A percentile compares a stretch with the other conserved stretches of the same genome.
phyloP scores from a whole-genome alignment of 2,888 invertebrate genomes.

The Sphaerophoria taeniata region DNA sequence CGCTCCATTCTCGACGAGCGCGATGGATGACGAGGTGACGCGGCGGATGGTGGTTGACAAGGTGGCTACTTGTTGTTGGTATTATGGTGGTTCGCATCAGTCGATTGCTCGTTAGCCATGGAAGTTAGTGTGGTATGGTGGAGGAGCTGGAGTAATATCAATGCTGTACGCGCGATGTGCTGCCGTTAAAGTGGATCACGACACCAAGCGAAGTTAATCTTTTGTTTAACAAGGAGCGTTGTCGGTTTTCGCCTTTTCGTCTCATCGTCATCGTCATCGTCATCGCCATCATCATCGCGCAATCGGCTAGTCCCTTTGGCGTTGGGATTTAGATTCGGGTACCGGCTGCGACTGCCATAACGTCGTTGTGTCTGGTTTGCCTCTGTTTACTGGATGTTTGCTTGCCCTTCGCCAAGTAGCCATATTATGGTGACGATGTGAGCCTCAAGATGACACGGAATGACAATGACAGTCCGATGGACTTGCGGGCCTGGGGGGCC shows the following conservation, averaged over 20 bases:
- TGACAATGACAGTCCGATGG: conserved; percentile 69
- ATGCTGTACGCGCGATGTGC: conserved; percentile 68
- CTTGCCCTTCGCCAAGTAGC: conserved; percentile 57
- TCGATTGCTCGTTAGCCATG: conserved; percentile 70
- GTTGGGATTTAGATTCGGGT: conserved; percentile 26
- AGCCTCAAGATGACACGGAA: conserved; percentile 71
- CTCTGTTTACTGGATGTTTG: conserved; percentile 5
- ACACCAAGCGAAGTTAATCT: conserved; percentile 73
- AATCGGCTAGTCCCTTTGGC: conserved; percentile 68
- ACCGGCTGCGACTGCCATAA: conserved; percentile 34
- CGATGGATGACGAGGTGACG: conserved; percentile 67
- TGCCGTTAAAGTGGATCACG: conserved; percentile 75
- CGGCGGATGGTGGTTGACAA: conserved; percentile 69
- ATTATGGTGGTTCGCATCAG: conserved; percentile 26
- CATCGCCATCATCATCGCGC: neutral
- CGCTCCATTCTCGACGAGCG: conserved; percentile 73
- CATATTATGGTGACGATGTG: conserved; percentile 68
- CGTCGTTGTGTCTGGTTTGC: conserved; percentile 65
- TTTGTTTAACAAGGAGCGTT: conserved; percentile 69
- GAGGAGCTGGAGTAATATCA: conserved; percentile 51
- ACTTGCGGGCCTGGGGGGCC: too few relatives aligned
- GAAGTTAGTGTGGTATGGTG: conserved; percentile 63
- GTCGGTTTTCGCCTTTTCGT: conserved; percentile 42
- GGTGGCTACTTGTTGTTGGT: conserved; percentile 73
- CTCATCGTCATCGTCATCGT: neutral